Base-by-base conservation (phyloP, 2,113 vertebrate species). In the Hiodon tergisus region DNA sequence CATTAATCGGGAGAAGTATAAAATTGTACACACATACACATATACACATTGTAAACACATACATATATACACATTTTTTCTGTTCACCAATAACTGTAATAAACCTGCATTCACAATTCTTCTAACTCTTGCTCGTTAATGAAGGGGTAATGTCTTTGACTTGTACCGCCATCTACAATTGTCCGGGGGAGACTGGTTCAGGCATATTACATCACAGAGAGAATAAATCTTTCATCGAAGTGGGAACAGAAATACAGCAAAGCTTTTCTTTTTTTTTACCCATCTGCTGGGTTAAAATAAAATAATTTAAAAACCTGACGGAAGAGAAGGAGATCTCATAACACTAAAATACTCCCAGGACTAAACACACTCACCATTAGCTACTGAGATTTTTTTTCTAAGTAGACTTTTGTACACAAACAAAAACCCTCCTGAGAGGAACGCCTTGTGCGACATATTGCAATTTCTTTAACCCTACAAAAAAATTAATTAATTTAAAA, bases 31-130 rank as follows among this genome's bases (percentile, higher is more conserved):
- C 31, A 31, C 31, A 31, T 31, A 31, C 31, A 31, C 31, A 31
- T 31, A 31, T 31, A 31, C 31, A 31, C 31, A 31, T 31, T 31
- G 31, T 31, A 31, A 31, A 31, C 31, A 31, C 31, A 31, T 31
- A 31, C 31, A 31, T 31, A 31, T 31, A 31, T 31, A 31, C 31
- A 31, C 31, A 31, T 31, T 50, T 62, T 51, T 11, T 54, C 57
- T 72, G 69, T 61, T 77, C 76, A 80, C 83, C 46, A 46, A 1
- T 67, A 80, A 75, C 74, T 78, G 78, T 79, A 71, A 31, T 67
- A 78, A 31, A 31, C 31, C 88, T 88, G 88, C 87, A 89, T 88
- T 88, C 80, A 79, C 76, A 83, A 48, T 78, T 31, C 72, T 75
- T 81, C 76, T 73, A 74, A 78, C 77, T 86, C 75, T 67, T 60